These are phyloP conservation scores for Pelobates fuscus DNA, from an alignment of 2,113 vertebrate genomes.

Conservation along the genomic window DNA sequence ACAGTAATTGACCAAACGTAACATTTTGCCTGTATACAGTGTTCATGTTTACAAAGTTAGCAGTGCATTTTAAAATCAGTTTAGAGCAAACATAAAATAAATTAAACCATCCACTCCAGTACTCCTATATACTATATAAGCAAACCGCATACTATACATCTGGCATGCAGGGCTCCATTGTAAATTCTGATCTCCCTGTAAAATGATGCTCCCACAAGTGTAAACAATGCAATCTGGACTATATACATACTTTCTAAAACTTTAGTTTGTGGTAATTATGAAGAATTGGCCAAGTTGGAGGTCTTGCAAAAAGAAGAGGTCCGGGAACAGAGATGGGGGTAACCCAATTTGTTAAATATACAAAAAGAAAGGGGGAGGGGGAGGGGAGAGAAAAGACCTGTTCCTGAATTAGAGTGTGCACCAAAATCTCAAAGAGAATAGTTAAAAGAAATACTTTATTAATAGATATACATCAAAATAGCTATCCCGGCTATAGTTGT, in stretches of 20 bases:
- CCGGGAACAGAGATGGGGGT: too few species aligned
- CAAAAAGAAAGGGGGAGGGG: too few species aligned
- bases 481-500: too few species aligned
- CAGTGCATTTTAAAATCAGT: neutral
- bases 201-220: constrained; percentile 14
- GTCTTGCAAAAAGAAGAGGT: too few species aligned
- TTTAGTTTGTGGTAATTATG: constrained; percentile 2
- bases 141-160: constrained; percentile 22
- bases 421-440: too few species aligned
- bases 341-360: too few species aligned
- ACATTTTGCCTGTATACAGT: constrained; percentile 2
- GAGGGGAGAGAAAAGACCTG: too few species aligned
- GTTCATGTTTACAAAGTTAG: constrained; percentile 9
- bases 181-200: constrained; percentile 14
- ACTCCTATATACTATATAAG: neutral
- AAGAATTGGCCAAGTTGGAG: too few species aligned
- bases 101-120: neutral
- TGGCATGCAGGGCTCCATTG: constrained; percentile 29
- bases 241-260: constrained; percentile 1
- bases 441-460: too few species aligned
- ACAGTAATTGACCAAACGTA: neutral
- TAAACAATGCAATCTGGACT: constrained; percentile 14
- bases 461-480: too few species aligned
- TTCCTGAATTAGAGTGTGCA: too few species aligned
- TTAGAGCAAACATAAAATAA: neutral